Conservation (phyloP, 2,888 invertebrate genomes). For the Perizoma affinitatum region DNA sequence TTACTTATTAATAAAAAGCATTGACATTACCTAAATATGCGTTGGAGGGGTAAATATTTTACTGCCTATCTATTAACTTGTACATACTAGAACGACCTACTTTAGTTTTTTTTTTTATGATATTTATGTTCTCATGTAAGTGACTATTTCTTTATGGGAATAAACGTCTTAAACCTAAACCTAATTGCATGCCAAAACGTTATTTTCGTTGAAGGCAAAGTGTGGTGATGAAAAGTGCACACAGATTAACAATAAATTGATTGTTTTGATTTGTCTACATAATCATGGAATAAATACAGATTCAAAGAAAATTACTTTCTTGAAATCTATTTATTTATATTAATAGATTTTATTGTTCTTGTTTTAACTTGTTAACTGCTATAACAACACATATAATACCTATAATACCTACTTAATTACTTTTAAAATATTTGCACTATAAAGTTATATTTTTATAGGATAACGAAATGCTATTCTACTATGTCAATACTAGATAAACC, state of each 20-base stretch:
- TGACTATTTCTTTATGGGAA: too few species aligned
- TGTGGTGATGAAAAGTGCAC: not conserved
- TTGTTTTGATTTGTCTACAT: conserved; percentile 9
- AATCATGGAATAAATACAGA: conserved; percentile 3
- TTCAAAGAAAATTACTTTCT: conserved; percentile 7
- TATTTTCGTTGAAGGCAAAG: not conserved
- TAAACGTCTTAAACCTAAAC: too few species aligned
- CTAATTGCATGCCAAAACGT: too few species aligned
- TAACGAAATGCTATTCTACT: conserved; percentile 7
- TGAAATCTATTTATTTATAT: conserved; percentile 16
- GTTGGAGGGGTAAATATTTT: too few species aligned
- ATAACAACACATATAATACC: too few species aligned
- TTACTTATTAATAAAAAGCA: too few species aligned
- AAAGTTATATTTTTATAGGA: conserved; percentile 18
- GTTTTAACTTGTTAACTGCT: too few species aligned
- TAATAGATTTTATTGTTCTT: conserved; percentile 3
- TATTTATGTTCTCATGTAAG: too few species aligned
- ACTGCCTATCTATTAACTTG: too few species aligned
- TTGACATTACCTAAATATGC: too few species aligned
- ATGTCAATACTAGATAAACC: conserved; percentile 8
- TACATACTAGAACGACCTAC: too few species aligned
- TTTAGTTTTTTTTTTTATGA: too few species aligned
- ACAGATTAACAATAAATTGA: conserved; percentile 3
- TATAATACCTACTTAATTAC: not conserved
- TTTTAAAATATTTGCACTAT: conserved; percentile 23